Evolutionary conservation across 2,888 invertebrate genomes (phyloP), one percentile per base, ranked within the genome.

Genomic region (Choreutis nemorana): DNA sequence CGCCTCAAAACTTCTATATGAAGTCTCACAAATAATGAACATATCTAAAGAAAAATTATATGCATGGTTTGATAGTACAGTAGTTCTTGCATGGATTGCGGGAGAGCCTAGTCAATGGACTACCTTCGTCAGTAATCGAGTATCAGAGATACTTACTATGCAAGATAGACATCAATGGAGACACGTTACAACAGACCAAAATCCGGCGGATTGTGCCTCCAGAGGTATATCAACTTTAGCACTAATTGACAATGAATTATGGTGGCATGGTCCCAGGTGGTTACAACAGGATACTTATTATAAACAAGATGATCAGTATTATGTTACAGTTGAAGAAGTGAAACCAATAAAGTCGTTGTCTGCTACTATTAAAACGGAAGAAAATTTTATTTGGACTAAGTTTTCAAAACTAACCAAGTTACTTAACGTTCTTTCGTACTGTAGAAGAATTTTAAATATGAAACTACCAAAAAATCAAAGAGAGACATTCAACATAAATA

Each of bases 201-300:
- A 49, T 27, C 47, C 44, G 2, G 47, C 48, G 2, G 50, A 52
- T 32, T 27, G 32, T 15, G 46, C 48, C 1, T 47, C 50, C n/a
- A 32, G 49, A 9, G 45, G 49, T 6, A 4, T 47, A 9, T 3
- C 7, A 8, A 28, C 39, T 1, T 16, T 11, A 32, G 35, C 33
- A 9, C 26, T 47, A 33, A 34, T 29, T 38, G 35, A 43, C 36
- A 8, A 23, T 7, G 20, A 31, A 4, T 12, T 39, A 10, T 42
- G 44, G 44, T 12, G 11, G 3, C 7, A 24, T 9, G 44, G 40
- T 8, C 44, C 42, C 3, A 8, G 4, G 1, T 40, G 32, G 31
- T 21, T 42, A 18, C 12, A 12, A 11, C 7, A 24, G 3, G 5
- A 14, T n/a, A 6, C 12, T 12, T 3, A 12, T 16, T n/a, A 12